Percentiles rank a stretch among this genome's conserved stretches.
These are phyloP conservation scores for Desmophyllum pertusum DNA, from an alignment of 92 coral and sea anemone species.

Conservation along the genomic window DNA sequence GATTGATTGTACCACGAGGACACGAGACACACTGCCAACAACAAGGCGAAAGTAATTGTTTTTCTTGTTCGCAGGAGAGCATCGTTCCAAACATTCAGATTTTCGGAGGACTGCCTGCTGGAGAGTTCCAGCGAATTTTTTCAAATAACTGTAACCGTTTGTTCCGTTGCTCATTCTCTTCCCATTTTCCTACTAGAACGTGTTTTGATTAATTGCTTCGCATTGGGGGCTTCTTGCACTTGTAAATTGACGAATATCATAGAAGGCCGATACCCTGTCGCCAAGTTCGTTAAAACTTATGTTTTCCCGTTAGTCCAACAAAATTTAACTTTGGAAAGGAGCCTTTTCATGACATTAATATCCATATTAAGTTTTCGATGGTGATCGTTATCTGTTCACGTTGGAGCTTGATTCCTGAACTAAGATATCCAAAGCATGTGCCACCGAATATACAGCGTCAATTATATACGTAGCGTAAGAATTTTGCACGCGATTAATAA, in stretches of 20 bases:
- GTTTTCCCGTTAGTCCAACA: background rate
- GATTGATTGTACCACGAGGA: constrained; percentile 42
- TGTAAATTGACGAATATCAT: constrained; percentile 3
- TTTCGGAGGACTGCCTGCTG: background rate
- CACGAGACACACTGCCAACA: constrained; percentile 77
- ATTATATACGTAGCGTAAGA: background rate
- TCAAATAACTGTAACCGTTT: background rate
- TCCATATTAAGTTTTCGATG: background rate
- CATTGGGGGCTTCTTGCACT: background rate
- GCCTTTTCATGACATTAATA: background rate
- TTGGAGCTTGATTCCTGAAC: background rate
- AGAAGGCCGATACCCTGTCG: background rate
- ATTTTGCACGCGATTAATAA: background rate
- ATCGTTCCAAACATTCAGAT: constrained; percentile 32
- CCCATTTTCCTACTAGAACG: background rate
- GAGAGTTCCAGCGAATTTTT: background rate
- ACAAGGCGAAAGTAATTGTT: constrained; percentile 47
- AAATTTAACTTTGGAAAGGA: background rate
- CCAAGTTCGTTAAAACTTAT: background rate
- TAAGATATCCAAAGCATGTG: background rate
- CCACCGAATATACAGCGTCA: constrained; percentile 6
- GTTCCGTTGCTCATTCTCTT: background rate
- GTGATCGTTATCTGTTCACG: background rate
- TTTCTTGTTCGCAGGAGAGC: constrained; percentile 64
- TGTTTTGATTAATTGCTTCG: background rate